Evolutionary conservation across 2,797 vertebrate species (phyloP), one percentile per base, ranked within the genome.

Genomic region (Amblyraja radiata): DNA sequence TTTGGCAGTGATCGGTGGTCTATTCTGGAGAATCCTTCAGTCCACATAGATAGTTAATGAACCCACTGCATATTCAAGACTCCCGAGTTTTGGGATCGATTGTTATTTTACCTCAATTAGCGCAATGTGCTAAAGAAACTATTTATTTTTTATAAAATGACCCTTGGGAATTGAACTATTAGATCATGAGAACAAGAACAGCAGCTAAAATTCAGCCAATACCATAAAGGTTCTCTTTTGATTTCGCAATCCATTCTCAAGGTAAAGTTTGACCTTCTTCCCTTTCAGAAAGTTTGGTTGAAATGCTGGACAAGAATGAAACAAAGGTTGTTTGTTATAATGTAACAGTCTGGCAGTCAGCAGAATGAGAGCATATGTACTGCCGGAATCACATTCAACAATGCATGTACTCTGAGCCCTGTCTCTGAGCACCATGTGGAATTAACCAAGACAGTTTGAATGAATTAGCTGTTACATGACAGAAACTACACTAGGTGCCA

Each of bases 261-360:
- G 28, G 14, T 65, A 88, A 32, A 65, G 23, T 0, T 65, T 88
- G n/a, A 65, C 28, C 28, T 14, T 32, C 61, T 18, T 88, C 63
- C n/a, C 61, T 68, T 88, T 68, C 36, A 68, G n/a, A n/a, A 88
- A 68, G 6, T 68, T 63, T 88, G 84, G 61, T 32, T 88, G 61
- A 88, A 88, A 63, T 88, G 16, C n/a, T 36, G 63, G n/a, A 11
- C n/a, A 61, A 25, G 81, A 83, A 28, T 88, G 84, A 88, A 88
- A 88, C 84, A 68, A 88, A 88, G 63, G 36, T 18, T 8, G 61
- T 88, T 88, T 88, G 61, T 88, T 88, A 32, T n/a, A 65, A 88
- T 36, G 61, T 65, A 88, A 68, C 14, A 36, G n/a, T 36, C 61
- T 68, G 61, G 61, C 61, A 88, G 61, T 68, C 61, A 88, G 63